Evolutionary conservation across 2,797 vertebrate species (phyloP).

Genomic region (Chaetophractus vellerosus): DNA sequence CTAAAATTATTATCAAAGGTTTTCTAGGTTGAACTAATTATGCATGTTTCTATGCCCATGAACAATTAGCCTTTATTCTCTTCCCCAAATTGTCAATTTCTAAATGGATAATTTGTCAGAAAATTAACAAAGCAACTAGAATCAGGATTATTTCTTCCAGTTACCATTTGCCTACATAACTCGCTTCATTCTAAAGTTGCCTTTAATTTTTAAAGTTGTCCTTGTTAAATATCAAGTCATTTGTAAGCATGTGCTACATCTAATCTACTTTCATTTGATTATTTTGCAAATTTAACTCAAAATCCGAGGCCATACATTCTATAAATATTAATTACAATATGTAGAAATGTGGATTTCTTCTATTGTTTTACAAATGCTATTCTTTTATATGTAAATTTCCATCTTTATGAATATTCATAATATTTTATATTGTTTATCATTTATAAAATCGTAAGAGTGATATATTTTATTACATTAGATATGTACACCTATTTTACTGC

Average conservation of each 20-base stretch:
- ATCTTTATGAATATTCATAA: not conserved
- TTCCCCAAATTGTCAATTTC: slow-evolving; percentile 4
- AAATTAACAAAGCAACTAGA: not conserved
- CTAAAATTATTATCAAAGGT: slow-evolving; percentile 40
- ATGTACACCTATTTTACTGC: not conserved
- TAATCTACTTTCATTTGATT: slow-evolving; percentile 4
- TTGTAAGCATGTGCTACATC: not conserved
- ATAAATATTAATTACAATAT: not conserved
- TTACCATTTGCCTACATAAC: not conserved
- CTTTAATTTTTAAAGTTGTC: slow-evolving; percentile 15
- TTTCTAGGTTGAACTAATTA: slow-evolving; percentile 62
- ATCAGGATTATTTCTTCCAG: not conserved
- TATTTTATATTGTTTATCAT: not conserved
- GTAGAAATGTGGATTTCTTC: not conserved
- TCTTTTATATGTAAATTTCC: slow-evolving; percentile 17
- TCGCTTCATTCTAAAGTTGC: not conserved
- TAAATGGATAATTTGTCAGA: slow-evolving; percentile 31
- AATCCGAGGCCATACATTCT: not conserved
- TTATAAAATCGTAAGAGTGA: not conserved
- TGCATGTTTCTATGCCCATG: slow-evolving; percentile 67
- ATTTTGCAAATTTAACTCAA: slow-evolving; percentile 59
- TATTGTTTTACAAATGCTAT: not conserved
- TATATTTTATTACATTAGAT: not conserved
- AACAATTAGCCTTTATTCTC: slow-evolving; percentile 17
- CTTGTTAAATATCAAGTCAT: not conserved